A percentile compares a stretch with the other conserved stretches of the same genome.
Evolutionary conservation across 2,113 vertebrate species (phyloP).

Genomic region (Burhinus bistriatus): DNA sequence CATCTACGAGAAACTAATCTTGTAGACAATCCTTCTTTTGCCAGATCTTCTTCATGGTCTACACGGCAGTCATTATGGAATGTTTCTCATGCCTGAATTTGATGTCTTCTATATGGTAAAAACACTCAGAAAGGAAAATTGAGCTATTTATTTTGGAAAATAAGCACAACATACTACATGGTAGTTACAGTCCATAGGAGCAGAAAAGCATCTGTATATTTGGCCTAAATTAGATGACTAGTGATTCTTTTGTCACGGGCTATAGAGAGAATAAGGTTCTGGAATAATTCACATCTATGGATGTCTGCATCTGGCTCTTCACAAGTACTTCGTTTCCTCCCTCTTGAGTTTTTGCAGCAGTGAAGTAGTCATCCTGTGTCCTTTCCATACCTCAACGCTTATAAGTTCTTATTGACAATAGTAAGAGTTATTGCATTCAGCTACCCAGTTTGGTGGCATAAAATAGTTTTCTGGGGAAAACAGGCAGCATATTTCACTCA

Average conservation of each 20-base stretch:
- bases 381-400: not conserved
- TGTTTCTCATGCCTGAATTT: not conserved
- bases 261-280: not conserved
- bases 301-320: not conserved
- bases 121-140: not conserved
- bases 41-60: not conserved
- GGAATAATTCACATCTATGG: not conserved
- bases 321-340: not conserved
- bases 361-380: not conserved
- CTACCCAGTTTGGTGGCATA: not conserved
- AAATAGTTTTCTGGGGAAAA: not conserved
- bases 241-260: not conserved
- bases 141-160: not conserved
- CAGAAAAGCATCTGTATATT: not conserved
- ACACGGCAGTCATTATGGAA: not conserved
- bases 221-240: not conserved
- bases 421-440: not conserved
- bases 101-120: accelerated
- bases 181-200: not conserved
- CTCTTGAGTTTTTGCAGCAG: not conserved
- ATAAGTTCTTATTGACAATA: not conserved
- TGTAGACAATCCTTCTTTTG: not conserved
- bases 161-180: not conserved
- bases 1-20: not conserved
- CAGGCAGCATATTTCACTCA: not conserved